These are phyloP conservation scores for Romanogobio albipinnatus DNA, from an alignment of 2,113 vertebrate genomes.

Conservation along the genomic window DNA sequence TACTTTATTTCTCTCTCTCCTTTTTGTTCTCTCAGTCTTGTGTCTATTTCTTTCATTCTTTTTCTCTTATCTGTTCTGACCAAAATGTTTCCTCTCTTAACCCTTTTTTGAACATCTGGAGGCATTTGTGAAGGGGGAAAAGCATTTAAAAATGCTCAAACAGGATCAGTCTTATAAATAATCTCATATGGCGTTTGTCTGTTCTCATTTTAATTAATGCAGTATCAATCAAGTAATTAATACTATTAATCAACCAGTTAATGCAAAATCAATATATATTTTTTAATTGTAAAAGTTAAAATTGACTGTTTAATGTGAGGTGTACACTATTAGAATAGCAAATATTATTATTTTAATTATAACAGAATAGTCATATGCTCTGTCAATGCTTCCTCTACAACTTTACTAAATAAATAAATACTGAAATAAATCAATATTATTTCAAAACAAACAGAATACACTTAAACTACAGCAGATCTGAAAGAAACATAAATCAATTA, in stretches of 20 bases:
- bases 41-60: constrained; percentile 19
- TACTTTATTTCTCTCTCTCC: not conserved
- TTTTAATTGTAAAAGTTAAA: not conserved
- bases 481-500: too few relatives aligned
- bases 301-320: too few relatives aligned
- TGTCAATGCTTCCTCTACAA: not conserved
- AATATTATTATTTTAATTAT: not conserved
- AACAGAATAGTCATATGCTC: not conserved
- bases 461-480: too few relatives aligned
- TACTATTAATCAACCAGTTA: not conserved
- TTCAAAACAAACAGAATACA: too few relatives aligned
- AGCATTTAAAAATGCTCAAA: not conserved
- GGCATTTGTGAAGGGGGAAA: not conserved
- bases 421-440: too few relatives aligned
- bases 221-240: not conserved
- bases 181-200: not conserved
- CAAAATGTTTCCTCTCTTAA: constrained; percentile 3
- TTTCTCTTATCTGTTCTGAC: not conserved
- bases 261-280: not conserved
- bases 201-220: not conserved
- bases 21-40: constrained; percentile 1
- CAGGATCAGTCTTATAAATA: not conserved
- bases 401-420: not conserved
- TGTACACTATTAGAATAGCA: too few relatives aligned
- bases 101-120: constrained; percentile 6